phyloP scores from a whole-genome alignment of 2,113 vertebrate species.

The Zootoca vivipara region DNA sequence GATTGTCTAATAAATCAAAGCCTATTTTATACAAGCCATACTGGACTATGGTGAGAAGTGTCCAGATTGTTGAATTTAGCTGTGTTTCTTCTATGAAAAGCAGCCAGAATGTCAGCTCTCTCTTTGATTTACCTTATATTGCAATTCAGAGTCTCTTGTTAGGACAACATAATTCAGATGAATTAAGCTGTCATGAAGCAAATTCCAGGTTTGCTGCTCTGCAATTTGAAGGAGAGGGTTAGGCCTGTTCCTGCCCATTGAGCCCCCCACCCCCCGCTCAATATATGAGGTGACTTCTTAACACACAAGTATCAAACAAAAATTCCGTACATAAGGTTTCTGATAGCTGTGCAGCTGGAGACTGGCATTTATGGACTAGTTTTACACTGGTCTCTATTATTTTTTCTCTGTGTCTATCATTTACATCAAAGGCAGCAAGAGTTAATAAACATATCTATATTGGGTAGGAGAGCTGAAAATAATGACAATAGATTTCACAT shows the following conservation, averaged over 20 bases:
- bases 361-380: not conserved
- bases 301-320: not conserved
- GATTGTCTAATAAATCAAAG: constrained; percentile 50
- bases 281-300: not conserved
- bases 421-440: not conserved
- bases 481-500: no score
- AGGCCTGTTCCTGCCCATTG: constrained; percentile 8
- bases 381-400: no score
- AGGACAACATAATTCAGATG: not conserved
- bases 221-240: constrained; percentile 13
- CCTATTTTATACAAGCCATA: constrained; percentile 50
- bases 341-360: not conserved
- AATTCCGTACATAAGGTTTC: not conserved
- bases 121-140: constrained; percentile 50
- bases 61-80: constrained; percentile 54
- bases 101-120: constrained; percentile 56
- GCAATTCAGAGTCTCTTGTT: constrained; percentile 38
- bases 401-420: not conserved
- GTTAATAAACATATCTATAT: not conserved
- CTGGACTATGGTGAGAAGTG: constrained; percentile 49
- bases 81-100: constrained; percentile 49
- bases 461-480: no score
- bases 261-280: not conserved
- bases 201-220: constrained; percentile 36
- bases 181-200: constrained; percentile 28